Evolutionary conservation across 2,888 invertebrate species (phyloP).

Genomic region (Lymantria monacha): DNA sequence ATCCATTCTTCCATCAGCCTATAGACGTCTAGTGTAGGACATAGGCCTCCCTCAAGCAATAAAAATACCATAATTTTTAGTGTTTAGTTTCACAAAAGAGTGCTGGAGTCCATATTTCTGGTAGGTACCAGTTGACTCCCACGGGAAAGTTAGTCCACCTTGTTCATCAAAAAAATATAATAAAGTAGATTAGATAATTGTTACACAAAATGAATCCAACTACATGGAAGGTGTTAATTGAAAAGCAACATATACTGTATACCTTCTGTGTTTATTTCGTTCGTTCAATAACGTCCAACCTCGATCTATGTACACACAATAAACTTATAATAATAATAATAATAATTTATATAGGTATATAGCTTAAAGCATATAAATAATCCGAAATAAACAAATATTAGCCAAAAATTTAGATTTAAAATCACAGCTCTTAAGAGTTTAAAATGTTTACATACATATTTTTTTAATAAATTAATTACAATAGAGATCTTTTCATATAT

Average conservation of each 20-base stretch:
- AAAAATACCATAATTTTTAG: no score
- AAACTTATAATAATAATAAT: neutral
- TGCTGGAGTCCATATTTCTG: no score
- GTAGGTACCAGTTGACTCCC: no score
- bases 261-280: conserved; percentile 31
- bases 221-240: conserved; percentile 35
- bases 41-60: no score
- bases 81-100: no score
- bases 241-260: conserved; percentile 29
- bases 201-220: conserved; percentile 18
- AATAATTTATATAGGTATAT: neutral
- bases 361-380: neutral
- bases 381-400: neutral
- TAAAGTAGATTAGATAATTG: no score
- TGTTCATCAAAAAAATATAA: no score
- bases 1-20: no score
- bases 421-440: neutral
- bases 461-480: neutral
- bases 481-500: neutral
- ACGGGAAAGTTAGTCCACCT: no score
- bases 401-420: neutral
- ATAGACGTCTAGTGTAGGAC: no score
- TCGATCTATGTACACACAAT: conserved; percentile 21
- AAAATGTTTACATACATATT: neutral
- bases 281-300: conserved; percentile 22